phyloP scores from a whole-genome alignment of 2,113 vertebrate genomes.

The Lethenteron camtschaticum region DNA sequence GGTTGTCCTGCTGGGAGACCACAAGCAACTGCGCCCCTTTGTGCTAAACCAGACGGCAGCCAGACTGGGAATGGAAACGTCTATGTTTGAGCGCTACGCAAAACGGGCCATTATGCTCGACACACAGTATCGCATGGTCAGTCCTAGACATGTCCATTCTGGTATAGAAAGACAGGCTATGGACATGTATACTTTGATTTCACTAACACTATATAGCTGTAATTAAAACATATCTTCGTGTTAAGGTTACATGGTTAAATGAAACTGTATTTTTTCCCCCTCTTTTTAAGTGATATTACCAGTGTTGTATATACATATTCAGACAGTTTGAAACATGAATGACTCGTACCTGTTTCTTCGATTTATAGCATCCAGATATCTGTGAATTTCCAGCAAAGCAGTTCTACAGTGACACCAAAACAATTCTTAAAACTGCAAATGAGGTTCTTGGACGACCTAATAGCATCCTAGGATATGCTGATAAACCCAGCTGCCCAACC shows the following conservation, averaged over 20 bases:
- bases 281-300: too few species aligned
- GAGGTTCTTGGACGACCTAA: background rate
- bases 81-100: slow-evolving; percentile 39
- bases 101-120: slow-evolving; percentile 27
- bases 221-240: background rate
- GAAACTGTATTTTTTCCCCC: too few species aligned
- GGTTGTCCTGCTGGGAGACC: slow-evolving; percentile 68
- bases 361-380: slow-evolving; percentile 34
- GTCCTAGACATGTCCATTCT: slow-evolving; percentile 7
- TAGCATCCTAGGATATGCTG: slow-evolving; percentile 22
- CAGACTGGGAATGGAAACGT: slow-evolving; percentile 31
- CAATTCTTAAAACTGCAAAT: slow-evolving; percentile 20
- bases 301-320: too few species aligned
- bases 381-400: slow-evolving; percentile 45
- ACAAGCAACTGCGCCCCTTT: slow-evolving; percentile 40
- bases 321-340: too few species aligned
- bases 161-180: background rate
- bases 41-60: slow-evolving; percentile 24
- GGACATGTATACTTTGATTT: background rate
- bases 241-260: background rate
- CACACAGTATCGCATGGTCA: slow-evolving; percentile 47
- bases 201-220: background rate
- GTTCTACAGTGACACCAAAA: slow-evolving; percentile 22
- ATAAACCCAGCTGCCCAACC: slow-evolving; percentile 19
- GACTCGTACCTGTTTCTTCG: too few species aligned